phyloP scores from a whole-genome alignment of 1,140 invertebrate species.

The Tetragonula clypearis region DNA sequence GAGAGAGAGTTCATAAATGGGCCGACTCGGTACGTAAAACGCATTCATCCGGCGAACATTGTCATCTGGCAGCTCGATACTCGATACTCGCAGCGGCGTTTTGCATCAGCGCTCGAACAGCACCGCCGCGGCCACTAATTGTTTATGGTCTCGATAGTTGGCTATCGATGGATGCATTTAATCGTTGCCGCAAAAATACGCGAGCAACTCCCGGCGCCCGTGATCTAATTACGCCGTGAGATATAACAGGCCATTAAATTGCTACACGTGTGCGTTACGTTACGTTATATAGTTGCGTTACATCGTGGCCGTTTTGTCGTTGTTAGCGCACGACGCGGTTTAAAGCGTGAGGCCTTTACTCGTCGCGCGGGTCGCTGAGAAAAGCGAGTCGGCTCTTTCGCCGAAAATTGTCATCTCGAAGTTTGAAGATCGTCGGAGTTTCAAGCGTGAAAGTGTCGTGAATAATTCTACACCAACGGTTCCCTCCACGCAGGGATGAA shows the following conservation, averaged over 20 bases:
- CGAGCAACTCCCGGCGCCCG: background rate
- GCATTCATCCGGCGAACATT: background rate
- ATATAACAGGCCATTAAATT: constrained; percentile 50
- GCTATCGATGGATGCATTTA: background rate
- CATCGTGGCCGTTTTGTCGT: too few relatives aligned
- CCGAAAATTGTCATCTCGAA: too few relatives aligned
- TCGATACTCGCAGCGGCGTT: background rate
- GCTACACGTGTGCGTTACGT: background rate
- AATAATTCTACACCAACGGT: too few relatives aligned
- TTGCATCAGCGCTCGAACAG: background rate
- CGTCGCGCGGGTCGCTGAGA: too few relatives aligned
- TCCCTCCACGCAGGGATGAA: too few relatives aligned
- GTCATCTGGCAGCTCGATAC: background rate
- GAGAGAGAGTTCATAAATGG: background rate
- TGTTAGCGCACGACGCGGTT: too few relatives aligned
- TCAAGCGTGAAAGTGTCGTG: too few relatives aligned
- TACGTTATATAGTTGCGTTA: too few relatives aligned
- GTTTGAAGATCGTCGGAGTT: too few relatives aligned
- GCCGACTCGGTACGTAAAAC: background rate
- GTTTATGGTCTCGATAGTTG: background rate
- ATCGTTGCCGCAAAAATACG: constrained; percentile 16
- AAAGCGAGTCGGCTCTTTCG: too few relatives aligned
- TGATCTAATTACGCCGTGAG: constrained; percentile 61
- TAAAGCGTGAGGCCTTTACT: too few relatives aligned
- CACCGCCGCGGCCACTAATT: background rate